Base-by-base conservation (phyloP, 1,140 invertebrate genomes). In the Caenorhabditis tropicalis region DNA sequence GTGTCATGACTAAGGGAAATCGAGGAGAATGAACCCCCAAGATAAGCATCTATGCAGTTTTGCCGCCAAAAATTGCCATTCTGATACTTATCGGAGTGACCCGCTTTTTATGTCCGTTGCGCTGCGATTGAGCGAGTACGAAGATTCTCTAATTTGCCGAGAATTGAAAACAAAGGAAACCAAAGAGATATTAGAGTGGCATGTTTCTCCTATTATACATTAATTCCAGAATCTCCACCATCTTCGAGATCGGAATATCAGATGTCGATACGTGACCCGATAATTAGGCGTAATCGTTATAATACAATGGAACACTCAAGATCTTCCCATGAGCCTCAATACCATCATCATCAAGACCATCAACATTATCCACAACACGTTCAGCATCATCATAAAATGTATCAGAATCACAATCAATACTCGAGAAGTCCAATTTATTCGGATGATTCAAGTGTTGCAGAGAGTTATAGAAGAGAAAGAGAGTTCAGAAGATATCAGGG, bases 351-450 rank as follows among this genome's bases (percentile, higher is more conserved):
- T 74, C 65, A 5, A 43, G 39, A 43, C 5, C 39, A 43, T 43
- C 39, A 43, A 43, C 39, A 5, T 6, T 43, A 6, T 6, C 39
- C 33, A 9, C 58, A 74, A 43, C 65, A 74, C 4, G 36, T 43
- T 43, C 65, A 74, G 10, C 36, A 74, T 4, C 65, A 74, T n/a
- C 65, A 74, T 24, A 74, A 74, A 74, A 74, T 43, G 36, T 74
- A 74, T n/a, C 65, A 74, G n/a, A 74, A 74, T 24, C 65, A 74
- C 27, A 74, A 74, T 74, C 65, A 74, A 24, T 74, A 74, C n/a
- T 74, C 65, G 24, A 39, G 83, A 15, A 84, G 83, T 80, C 83
- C 83, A n/a, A 82, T 82, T 3, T 84, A 84, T 49, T 84, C 83
- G 33, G 83, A 84, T 81, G 58, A 84, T 33, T 74, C 58, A 21